phyloP scores from a whole-genome alignment of 2,888 invertebrate genomes.

The Heliconius charithonia region DNA sequence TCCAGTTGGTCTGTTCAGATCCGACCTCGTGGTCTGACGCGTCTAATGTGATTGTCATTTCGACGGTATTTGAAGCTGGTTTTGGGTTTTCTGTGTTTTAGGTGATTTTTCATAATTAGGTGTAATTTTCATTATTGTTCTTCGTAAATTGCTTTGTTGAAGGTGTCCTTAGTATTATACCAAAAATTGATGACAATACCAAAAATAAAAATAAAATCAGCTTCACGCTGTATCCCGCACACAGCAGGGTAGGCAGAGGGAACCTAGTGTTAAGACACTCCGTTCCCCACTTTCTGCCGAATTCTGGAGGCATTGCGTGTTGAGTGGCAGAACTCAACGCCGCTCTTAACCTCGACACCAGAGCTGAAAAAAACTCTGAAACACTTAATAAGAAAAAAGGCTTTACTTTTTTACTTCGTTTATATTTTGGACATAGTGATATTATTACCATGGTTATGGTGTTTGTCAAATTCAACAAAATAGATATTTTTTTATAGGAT shows the following conservation, averaged over 20 bases:
- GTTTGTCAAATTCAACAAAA: background rate
- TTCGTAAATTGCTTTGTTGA: background rate
- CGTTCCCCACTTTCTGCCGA: too few relatives aligned
- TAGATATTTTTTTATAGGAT: background rate
- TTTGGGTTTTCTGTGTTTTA: background rate
- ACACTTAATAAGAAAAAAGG: too few relatives aligned
- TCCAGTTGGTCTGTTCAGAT: conserved; percentile 47
- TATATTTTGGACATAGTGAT: background rate
- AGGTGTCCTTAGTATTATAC: background rate
- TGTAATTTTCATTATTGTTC: background rate
- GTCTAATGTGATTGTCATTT: conserved; percentile 44
- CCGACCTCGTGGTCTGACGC: conserved; percentile 43
- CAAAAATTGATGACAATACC: background rate
- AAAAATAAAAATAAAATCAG: too few relatives aligned
- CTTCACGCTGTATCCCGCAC: too few relatives aligned
- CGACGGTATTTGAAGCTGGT: conserved; percentile 27
- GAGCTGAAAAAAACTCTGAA: too few relatives aligned
- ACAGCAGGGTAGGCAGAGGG: too few relatives aligned
- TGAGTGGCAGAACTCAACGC: too few relatives aligned
- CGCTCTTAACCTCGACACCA: too few relatives aligned
- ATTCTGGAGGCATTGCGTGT: too few relatives aligned
- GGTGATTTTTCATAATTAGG: background rate
- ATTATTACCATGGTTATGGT: background rate
- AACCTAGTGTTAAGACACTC: too few relatives aligned
- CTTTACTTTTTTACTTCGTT: background rate